Conservation (phyloP, 2,797 vertebrate genomes). For the Pipistrellus pipistrellus region DNA sequence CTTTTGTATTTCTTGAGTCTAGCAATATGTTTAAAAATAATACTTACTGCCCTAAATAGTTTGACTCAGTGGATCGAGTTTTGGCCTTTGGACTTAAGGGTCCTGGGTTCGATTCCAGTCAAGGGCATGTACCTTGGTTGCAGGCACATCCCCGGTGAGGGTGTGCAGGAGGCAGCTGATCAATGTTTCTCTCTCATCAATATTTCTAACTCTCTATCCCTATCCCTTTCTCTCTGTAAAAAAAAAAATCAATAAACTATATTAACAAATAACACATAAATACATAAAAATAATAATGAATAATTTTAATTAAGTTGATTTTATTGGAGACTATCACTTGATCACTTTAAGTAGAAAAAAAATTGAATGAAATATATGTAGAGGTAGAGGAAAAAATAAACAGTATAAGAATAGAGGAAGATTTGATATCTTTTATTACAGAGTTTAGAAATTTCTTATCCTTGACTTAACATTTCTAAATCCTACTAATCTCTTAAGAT, state of each 20-base stretch:
- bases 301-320: background rate
- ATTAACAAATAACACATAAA: no score
- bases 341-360: background rate
- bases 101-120: no score
- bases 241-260: no score
- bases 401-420: background rate
- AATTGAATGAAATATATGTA: background rate
- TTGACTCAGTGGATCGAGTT: no score
- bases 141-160: no score
- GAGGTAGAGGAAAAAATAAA: background rate
- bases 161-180: no score
- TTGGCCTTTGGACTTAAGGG: no score
- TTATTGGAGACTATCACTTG: background rate
- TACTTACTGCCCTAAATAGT: background rate
- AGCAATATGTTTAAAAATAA: background rate
- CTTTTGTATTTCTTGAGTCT: background rate
- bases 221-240: no score
- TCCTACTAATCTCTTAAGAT: background rate
- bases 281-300: background rate
- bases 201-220: no score
- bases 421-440: background rate
- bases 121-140: no score
- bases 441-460: background rate
- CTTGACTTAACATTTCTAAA: background rate
- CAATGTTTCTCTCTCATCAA: no score